Conservation (phyloP, 92 coral and sea anemone genomes). For the Zoanthus gigantus region DNA sequence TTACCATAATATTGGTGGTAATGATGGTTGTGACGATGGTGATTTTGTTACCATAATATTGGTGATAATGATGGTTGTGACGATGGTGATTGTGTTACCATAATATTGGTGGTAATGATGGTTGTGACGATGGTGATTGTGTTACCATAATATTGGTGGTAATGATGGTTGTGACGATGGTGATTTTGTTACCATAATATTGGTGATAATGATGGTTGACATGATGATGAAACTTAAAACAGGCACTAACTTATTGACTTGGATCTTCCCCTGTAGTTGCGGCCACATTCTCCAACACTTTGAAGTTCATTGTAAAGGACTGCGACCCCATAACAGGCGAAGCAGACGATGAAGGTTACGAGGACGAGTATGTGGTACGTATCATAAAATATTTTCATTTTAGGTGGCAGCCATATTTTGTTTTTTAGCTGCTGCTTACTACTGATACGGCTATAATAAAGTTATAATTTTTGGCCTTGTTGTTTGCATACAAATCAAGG, state of each 20-base stretch:
- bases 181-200: not conserved
- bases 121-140: not conserved
- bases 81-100: no score
- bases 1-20: no score
- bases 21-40: not conserved
- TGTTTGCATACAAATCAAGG: no score
- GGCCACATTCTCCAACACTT: constrained; percentile 92
- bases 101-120: no score
- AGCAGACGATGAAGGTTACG: constrained; percentile 98
- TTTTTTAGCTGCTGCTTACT: no score
- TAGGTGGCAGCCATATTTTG: no score
- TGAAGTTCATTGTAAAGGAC: constrained; percentile 98
- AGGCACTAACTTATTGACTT: not conserved
- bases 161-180: not conserved
- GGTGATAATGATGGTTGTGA: not conserved
- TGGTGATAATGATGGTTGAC: not conserved
- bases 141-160: not conserved
- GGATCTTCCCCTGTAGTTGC: constrained; percentile 66
- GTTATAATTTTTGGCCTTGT: no score
- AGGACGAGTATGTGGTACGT: constrained; percentile 99
- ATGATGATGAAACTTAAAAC: not conserved
- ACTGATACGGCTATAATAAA: no score
- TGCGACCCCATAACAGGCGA: constrained; percentile 99
- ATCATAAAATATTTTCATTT: not conserved
- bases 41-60: not conserved